These are phyloP conservation scores for Lycaon pictus DNA, from an alignment of 2,113 vertebrate genomes.

Conservation along the genomic window DNA sequence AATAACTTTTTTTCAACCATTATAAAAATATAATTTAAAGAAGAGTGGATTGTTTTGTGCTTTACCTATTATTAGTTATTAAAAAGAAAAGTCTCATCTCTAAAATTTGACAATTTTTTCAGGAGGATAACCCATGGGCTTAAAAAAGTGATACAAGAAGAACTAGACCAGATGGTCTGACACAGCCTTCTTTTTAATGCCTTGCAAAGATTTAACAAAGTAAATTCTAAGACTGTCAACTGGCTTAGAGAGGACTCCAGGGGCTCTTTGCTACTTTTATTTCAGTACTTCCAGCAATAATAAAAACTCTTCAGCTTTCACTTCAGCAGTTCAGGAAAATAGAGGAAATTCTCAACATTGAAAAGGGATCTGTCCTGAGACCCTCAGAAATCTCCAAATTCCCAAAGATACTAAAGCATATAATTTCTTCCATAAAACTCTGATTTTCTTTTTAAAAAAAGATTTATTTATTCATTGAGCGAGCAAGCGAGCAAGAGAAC, in stretches of 20 bases:
- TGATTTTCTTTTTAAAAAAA: neutral
- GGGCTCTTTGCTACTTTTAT: slow-evolving; percentile 38
- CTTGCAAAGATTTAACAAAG: slow-evolving; percentile 51
- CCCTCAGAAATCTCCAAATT: slow-evolving; percentile 63
- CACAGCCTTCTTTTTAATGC: neutral
- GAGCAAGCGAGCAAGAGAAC: too few species aligned
- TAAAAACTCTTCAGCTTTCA: slow-evolving; percentile 31
- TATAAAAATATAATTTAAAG: slow-evolving; percentile 37
- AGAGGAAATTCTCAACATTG: slow-evolving; percentile 41
- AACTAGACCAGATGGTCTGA: neutral
- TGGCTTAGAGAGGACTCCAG: slow-evolving; percentile 37
- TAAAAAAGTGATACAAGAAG: slow-evolving; percentile 26
- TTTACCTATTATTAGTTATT: slow-evolving; percentile 35
- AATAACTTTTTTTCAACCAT: slow-evolving; percentile 26
- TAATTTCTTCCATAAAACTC: slow-evolving; percentile 50
- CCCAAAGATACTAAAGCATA: neutral
- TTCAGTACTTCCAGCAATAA: slow-evolving; percentile 42
- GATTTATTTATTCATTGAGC: too few species aligned
- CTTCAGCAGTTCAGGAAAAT: slow-evolving; percentile 38
- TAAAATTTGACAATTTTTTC: slow-evolving; percentile 37
- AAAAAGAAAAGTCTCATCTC: slow-evolving; percentile 42
- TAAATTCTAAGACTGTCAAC: slow-evolving; percentile 45
- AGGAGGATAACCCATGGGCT: neutral
- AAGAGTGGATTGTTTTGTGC: neutral
- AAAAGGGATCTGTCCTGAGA: slow-evolving; percentile 50